phyloP scores from a whole-genome alignment of 2,888 invertebrate genomes.

The Agrochola circellaris region DNA sequence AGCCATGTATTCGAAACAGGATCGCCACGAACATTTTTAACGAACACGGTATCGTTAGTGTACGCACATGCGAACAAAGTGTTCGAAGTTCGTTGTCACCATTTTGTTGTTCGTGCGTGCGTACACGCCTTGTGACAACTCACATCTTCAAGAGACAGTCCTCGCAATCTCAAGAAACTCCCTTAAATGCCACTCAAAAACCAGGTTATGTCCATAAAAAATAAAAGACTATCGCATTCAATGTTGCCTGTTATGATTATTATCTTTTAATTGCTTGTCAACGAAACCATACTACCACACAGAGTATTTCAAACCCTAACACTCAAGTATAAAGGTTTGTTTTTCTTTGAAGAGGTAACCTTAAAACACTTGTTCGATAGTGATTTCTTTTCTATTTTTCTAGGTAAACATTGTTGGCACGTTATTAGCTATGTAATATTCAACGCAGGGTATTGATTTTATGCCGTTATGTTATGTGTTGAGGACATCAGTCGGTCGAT shows the following conservation, averaged over 20 bases:
- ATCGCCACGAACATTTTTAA: no score
- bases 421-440: slow-evolving; percentile 52
- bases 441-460: slow-evolving; percentile 52
- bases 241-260: slow-evolving; percentile 17
- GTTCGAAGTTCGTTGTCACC: no score
- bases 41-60: no score
- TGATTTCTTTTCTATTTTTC: slow-evolving; percentile 44
- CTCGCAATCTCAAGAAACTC: no score
- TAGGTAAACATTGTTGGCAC: slow-evolving; percentile 27
- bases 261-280: slow-evolving; percentile 42
- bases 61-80: no score
- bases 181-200: not conserved
- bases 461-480: not conserved
- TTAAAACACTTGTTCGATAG: slow-evolving; percentile 5
- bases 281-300: not conserved
- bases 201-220: slow-evolving; percentile 21
- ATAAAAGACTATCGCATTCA: slow-evolving; percentile 26
- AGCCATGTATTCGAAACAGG: no score
- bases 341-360: not conserved
- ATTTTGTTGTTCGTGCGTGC: no score
- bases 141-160: no score
- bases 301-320: slow-evolving; percentile 5
- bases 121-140: no score
- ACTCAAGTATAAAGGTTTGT: rapidly evolving
- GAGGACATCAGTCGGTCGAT: no score